These are phyloP conservation scores for Phrynocephalus forsythii DNA, from an alignment of 2,797 vertebrate genomes.

Conservation along the genomic window DNA sequence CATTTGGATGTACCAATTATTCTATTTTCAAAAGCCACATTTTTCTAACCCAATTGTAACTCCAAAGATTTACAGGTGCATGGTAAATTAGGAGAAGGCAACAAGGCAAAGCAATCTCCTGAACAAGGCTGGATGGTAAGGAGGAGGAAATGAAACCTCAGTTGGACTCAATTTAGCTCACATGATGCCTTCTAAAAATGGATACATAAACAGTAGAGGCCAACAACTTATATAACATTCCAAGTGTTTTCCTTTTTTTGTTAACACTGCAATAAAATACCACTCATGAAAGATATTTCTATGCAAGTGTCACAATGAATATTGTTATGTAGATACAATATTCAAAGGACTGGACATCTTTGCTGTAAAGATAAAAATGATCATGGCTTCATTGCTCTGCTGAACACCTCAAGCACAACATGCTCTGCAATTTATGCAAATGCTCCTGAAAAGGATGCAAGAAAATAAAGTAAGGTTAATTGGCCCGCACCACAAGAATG, in stretches of 20 bases:
- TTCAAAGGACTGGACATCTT: background rate
- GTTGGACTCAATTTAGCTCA: background rate
- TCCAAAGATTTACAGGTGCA: background rate
- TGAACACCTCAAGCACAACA: background rate
- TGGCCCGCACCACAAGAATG: background rate
- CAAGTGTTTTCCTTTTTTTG: background rate
- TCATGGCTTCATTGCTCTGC: background rate
- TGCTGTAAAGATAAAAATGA: background rate
- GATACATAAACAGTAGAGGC: background rate
- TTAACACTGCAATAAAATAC: background rate
- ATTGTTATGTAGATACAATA: background rate
- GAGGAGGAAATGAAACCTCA: background rate
- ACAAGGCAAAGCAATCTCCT: background rate
- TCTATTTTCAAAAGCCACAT: background rate
- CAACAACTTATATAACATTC: background rate
- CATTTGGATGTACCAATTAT: background rate
- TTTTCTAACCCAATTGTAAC: background rate
- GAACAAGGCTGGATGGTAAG: background rate
- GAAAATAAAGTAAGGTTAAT: background rate
- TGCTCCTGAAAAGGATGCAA: slow-evolving; percentile 1
- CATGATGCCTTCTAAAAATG: background rate
- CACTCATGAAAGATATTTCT: background rate
- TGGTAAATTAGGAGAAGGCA: background rate
- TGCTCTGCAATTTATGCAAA: background rate
- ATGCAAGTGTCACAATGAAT: background rate